Evolutionary conservation across 2,797 vertebrate species (phyloP), one percentile per base, ranked within the genome.

Genomic region (Arvicola amphibius): DNA sequence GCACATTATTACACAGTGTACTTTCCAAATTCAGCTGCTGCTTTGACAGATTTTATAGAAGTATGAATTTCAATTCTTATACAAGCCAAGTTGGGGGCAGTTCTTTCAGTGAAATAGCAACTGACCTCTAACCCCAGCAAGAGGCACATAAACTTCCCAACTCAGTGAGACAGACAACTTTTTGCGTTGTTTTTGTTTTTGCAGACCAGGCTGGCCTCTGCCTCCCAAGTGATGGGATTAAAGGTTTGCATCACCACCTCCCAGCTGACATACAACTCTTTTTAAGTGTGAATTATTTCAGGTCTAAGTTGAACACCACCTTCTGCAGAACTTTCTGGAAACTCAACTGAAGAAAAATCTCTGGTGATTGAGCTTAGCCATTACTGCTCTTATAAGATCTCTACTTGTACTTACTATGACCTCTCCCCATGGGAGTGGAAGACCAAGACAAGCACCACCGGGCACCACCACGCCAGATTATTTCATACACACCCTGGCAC

Each of bases 11-110:
- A 71, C 32, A 89, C 6, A 51, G 63, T 19, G 14, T 73, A 89
- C 34, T 91, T 85, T 94, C 86, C 92, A 96, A 73, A 88, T 92
- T 83, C 88, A 90, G 80, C 63, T 63, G 59, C 59, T 79, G 32
- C 85, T 88, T 56, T 71, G 91, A 95, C 74, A 37, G 88, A 80
- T 81, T 96, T 95, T 61, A 88, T 17, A 71, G 16, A 90, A 46
- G 21, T 16, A 6, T 65, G n/a, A 46, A n/a, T 91, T 88, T 90
- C 84, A 27, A 65, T 94, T 92, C 92, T 87, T 73, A 91, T 25
- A 73, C 34, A 77, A 43, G 43, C 13, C 34, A 90, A 21, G 11
- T 74, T 37, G 46, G 29, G 37, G 56, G 19, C 71, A 89, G 27
- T 74, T 65, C 59, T 48, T 90, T 84, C 56, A 17, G 13, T 76